Percentiles rank a stretch among this genome's conserved stretches.
phyloP scores from a whole-genome alignment of 2,113 vertebrate species.

The Brienomyrus brachyistius region DNA sequence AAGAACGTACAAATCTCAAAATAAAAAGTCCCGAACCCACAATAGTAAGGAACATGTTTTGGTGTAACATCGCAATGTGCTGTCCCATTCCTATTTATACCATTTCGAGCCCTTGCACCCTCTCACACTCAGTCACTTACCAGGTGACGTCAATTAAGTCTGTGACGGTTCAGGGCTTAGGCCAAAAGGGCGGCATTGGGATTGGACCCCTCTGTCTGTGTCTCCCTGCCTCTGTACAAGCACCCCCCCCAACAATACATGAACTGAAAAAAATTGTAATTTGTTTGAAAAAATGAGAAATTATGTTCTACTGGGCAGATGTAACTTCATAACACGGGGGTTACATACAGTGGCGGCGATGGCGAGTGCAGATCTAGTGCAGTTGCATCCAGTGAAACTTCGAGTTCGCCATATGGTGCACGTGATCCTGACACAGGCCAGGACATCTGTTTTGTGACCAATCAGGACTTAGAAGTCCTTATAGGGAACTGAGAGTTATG shows the following conservation, averaged over 20 bases:
- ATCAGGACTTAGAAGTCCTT: too few species aligned
- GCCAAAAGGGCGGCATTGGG: neutral
- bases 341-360: neutral
- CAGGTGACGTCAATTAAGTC: neutral
- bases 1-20: neutral
- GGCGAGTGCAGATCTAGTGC: too few species aligned
- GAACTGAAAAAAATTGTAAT: neutral
- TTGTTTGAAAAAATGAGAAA: neutral
- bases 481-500: too few species aligned
- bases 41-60: neutral
- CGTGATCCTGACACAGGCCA: too few species aligned
- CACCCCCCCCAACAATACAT: neutral
- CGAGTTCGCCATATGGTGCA: too few species aligned
- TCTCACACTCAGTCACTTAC: neutral
- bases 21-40: neutral
- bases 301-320: neutral
- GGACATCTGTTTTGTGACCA: too few species aligned
- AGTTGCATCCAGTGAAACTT: too few species aligned
- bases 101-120: neutral
- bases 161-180: neutral
- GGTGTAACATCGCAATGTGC: neutral
- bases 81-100: neutral
- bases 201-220: neutral
- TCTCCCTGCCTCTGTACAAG: neutral
- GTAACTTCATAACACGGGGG: neutral